Evolutionary conservation across 2,113 vertebrate species (phyloP).

Genomic region (Connochaetes taurinus): DNA sequence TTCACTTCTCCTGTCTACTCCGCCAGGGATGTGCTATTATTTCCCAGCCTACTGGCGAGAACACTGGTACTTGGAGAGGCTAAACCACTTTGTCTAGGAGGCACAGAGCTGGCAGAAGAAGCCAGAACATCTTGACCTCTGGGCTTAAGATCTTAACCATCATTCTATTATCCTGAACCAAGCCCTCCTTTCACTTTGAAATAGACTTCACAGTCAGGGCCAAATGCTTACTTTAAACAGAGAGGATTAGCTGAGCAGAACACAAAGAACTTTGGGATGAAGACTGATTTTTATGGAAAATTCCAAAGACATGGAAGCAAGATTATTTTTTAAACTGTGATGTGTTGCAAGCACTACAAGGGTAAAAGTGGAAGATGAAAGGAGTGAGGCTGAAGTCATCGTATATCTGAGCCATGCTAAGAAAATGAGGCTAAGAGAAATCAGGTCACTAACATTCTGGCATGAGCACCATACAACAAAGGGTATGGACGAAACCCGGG

Average conservation of each 20-base stretch:
- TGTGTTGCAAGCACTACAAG: background rate
- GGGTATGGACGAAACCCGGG: rapidly evolving
- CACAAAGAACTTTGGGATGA: background rate
- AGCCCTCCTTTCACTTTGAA: background rate
- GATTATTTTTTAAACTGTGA: background rate
- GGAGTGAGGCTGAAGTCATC: background rate
- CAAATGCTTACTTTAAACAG: background rate
- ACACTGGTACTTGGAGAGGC: background rate
- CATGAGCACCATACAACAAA: rapidly evolving
- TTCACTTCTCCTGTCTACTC: background rate
- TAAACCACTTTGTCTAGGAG: no score
- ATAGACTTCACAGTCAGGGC: background rate
- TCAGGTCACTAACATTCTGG: background rate
- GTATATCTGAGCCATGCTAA: background rate
- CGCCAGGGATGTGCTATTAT: background rate
- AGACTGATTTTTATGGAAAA: background rate
- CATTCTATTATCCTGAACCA: background rate
- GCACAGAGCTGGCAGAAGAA: background rate
- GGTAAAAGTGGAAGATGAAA: background rate
- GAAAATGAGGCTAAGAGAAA: background rate
- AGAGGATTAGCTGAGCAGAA: background rate
- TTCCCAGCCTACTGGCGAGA: background rate
- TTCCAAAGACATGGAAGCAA: background rate
- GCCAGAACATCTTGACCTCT: background rate
- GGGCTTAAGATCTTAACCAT: background rate